A percentile compares a stretch with the other conserved stretches of the same genome.
Evolutionary conservation across 2,888 invertebrate species (phyloP).

Genomic region (Drosophila quasianomalipes): DNA sequence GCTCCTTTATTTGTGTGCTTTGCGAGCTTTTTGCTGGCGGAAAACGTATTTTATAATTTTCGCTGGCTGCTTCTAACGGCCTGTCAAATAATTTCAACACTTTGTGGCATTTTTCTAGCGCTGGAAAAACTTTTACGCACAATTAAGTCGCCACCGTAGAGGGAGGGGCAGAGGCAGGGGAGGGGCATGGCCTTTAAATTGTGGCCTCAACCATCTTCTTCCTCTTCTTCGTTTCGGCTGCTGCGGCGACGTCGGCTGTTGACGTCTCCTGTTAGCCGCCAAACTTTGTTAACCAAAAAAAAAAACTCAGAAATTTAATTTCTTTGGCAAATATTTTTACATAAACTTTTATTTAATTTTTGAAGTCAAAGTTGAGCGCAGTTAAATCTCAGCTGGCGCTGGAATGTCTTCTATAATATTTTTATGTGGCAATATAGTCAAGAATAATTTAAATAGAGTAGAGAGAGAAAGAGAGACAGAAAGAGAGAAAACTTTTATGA

Average conservation of each 20-base stretch:
- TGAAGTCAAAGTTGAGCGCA: constrained; percentile 36
- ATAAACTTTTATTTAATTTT: constrained; percentile 51
- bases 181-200: not conserved
- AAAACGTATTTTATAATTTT: constrained; percentile 59
- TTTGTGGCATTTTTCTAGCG: constrained; percentile 55
- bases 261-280: constrained; percentile 29
- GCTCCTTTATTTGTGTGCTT: not conserved
- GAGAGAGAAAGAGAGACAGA: not conserved
- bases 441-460: not conserved
- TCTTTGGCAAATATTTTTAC: constrained; percentile 47
- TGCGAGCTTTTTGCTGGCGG: not conserved
- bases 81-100: constrained; percentile 64
- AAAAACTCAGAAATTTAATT: constrained; percentile 43
- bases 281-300: constrained; percentile 28
- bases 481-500: no score
- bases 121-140: constrained; percentile 50
- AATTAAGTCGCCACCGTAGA: constrained; percentile 45
- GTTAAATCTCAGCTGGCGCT: constrained; percentile 22
- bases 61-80: constrained; percentile 28
- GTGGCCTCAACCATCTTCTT: constrained; percentile 2
- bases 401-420: constrained; percentile 1
- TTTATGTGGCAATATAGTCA: not conserved
- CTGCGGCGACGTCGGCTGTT: constrained; percentile 25
- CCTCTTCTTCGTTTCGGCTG: constrained; percentile 3
- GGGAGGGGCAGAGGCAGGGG: not conserved